phyloP scores from a whole-genome alignment of 2,888 invertebrate species.

The Ethmia dodecea region DNA sequence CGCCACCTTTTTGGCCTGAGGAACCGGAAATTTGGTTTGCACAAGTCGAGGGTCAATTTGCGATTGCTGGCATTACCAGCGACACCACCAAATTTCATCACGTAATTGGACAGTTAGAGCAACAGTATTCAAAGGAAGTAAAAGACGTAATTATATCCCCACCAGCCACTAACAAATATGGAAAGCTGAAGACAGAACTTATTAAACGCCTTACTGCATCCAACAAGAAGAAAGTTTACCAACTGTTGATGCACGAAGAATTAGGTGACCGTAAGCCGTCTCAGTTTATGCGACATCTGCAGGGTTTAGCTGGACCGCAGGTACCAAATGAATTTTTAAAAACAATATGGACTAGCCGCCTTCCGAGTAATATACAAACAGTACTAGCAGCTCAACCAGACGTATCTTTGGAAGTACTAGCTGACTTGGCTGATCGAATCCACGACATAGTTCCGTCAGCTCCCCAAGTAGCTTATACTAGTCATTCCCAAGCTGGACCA shows the following conservation, averaged over 20 bases:
- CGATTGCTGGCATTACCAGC: too few species aligned
- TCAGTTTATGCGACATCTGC: conserved; percentile 18
- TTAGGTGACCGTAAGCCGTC: conserved; percentile 20
- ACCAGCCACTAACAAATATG: conserved; percentile 9
- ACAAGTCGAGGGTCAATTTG: too few species aligned
- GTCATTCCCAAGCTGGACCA: neutral
- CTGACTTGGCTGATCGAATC: conserved; percentile 13
- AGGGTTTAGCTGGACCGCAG: conserved; percentile 12
- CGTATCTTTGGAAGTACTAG: conserved; percentile 4
- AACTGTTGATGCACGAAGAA: conserved; percentile 20
- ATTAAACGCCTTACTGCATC: conserved; percentile 16
- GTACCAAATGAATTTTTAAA: conserved; percentile 14
- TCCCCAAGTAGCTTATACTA: conserved; percentile 5
- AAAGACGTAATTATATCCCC: conserved; percentile 12
- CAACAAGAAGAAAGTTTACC: conserved; percentile 15
- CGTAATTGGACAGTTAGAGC: conserved; percentile 7
- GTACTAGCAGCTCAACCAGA: conserved; percentile 9
- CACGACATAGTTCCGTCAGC: conserved; percentile 8
- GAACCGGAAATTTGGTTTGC: too few species aligned
- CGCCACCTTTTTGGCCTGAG: too few species aligned
- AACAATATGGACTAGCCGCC: conserved; percentile 15
- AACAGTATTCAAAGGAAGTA: conserved; percentile 8
- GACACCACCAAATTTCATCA: conserved; percentile 14
- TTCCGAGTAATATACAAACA: conserved; percentile 11
- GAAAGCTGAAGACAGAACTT: conserved; percentile 15